A percentile compares a stretch with the other conserved stretches of the same genome.
Evolutionary conservation across 2,888 invertebrate genomes (phyloP).

Genomic region (Petrophora chlorosata): DNA sequence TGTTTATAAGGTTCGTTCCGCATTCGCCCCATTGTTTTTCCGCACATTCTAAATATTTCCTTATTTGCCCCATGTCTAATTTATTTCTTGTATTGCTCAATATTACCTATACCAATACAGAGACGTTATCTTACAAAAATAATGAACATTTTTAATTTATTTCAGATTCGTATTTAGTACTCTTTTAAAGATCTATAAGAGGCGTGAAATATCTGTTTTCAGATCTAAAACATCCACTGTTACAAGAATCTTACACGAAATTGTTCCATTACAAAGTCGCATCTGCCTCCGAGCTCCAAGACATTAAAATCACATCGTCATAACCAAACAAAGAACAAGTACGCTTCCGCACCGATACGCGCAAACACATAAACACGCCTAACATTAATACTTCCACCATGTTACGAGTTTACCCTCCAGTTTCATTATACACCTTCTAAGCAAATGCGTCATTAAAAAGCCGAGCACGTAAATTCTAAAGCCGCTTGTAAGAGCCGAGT

Average conservation of each 20-base stretch:
- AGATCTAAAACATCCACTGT: neutral
- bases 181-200: too few species aligned
- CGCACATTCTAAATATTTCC: too few species aligned
- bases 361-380: constrained; percentile 31
- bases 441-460: constrained; percentile 40
- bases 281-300: constrained; percentile 16
- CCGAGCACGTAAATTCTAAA: constrained; percentile 31
- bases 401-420: constrained; percentile 31
- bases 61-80: too few species aligned
- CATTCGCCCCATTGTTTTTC: too few species aligned
- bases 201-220: neutral
- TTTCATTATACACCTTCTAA: constrained; percentile 38
- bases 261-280: constrained; percentile 20
- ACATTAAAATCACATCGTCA: constrained; percentile 24
- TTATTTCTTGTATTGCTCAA: too few species aligned
- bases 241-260: constrained; percentile 1
- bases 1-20: too few species aligned
- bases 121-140: too few species aligned
- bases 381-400: constrained; percentile 34
- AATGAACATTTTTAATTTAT: too few species aligned
- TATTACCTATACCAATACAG: too few species aligned
- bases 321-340: constrained; percentile 22
- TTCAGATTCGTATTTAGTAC: too few species aligned
- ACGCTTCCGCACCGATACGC: constrained; percentile 13
- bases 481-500: constrained; percentile 35